phyloP scores from a whole-genome alignment of 2,888 invertebrate species.

The Chymomyza amoena region DNA sequence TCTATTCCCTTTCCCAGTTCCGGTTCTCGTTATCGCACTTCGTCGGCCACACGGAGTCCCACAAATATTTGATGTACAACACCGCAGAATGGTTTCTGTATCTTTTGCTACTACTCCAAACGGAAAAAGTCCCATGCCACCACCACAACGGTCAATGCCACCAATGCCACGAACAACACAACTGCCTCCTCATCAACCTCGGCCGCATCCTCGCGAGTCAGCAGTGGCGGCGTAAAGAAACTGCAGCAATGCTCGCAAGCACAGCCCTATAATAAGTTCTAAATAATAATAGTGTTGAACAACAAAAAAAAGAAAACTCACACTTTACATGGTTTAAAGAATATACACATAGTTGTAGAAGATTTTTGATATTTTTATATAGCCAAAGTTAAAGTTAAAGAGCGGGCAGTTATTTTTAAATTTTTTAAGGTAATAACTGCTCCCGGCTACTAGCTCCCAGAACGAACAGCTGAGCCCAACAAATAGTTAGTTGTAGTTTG shows the following conservation, averaged over 20 bases:
- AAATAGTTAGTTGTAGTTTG: background rate
- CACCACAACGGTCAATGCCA: slow-evolving; percentile 27
- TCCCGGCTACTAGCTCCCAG: background rate
- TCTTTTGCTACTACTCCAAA: slow-evolving; percentile 76
- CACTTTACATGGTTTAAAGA: slow-evolving; percentile 2
- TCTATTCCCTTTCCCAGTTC: slow-evolving; percentile 57
- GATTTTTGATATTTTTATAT: slow-evolving; percentile 57
- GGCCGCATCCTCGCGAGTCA: slow-evolving; percentile 61
- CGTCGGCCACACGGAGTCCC: slow-evolving; percentile 77
- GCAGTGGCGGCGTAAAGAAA: slow-evolving; percentile 56
- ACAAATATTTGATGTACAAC: slow-evolving; percentile 79
- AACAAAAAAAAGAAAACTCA: background rate
- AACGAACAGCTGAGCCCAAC: background rate
- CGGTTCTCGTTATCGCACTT: slow-evolving; percentile 75
- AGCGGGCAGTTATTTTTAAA: background rate
- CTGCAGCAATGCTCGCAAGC: slow-evolving; percentile 36
- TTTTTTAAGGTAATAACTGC: no score
- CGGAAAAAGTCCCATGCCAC: slow-evolving; percentile 56
- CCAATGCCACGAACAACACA: slow-evolving; percentile 32
- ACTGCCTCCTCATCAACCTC: slow-evolving; percentile 63
- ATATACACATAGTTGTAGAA: slow-evolving; percentile 31
- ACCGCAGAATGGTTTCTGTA: slow-evolving; percentile 78
- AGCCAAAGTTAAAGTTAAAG: slow-evolving; percentile 31
- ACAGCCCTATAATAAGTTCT: slow-evolving; percentile 52
- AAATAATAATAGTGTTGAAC: slow-evolving; percentile 19